These are phyloP conservation scores for Cossypha niveicapilla DNA, from an alignment of 2,797 vertebrate genomes.

Conservation along the genomic window DNA sequence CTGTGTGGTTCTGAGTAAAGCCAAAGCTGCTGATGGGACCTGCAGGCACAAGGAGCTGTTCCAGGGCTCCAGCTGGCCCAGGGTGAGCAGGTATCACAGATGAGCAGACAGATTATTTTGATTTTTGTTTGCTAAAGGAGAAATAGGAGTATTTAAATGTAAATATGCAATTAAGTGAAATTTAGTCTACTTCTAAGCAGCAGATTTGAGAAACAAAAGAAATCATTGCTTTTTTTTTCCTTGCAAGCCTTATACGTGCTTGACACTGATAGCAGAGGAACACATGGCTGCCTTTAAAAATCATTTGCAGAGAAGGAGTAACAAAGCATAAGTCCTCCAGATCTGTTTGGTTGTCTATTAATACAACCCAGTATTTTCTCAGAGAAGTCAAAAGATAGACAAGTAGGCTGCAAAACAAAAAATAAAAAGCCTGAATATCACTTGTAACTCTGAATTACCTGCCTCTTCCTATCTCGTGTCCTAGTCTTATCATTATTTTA, in stretches of 20 bases:
- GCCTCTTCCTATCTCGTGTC: slow-evolving; percentile 22
- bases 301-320: not conserved
- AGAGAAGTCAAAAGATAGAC: slow-evolving; percentile 2
- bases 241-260: not conserved
- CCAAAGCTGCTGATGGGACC: not conserved
- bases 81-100: slow-evolving; percentile 5
- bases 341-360: not conserved
- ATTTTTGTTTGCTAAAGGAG: not conserved
- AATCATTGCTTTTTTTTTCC: not conserved
- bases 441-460: slow-evolving; percentile 20
- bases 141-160: slow-evolving; percentile 12
- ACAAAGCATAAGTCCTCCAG: not conserved
- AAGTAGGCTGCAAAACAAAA: slow-evolving; percentile 12
- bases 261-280: not conserved
- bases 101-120: not conserved
- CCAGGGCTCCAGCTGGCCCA: not conserved
- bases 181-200: not conserved
- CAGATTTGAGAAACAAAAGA: slow-evolving; percentile 25
- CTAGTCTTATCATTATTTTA: slow-evolving; percentile 49
- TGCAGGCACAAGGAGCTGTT: not conserved
- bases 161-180: slow-evolving; percentile 35
- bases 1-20: not conserved
- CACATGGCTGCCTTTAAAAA: slow-evolving; percentile 28
- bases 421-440: not conserved
- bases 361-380: not conserved